phyloP scores from a whole-genome alignment of 2,113 vertebrate species.

The Casuarius casuarius region DNA sequence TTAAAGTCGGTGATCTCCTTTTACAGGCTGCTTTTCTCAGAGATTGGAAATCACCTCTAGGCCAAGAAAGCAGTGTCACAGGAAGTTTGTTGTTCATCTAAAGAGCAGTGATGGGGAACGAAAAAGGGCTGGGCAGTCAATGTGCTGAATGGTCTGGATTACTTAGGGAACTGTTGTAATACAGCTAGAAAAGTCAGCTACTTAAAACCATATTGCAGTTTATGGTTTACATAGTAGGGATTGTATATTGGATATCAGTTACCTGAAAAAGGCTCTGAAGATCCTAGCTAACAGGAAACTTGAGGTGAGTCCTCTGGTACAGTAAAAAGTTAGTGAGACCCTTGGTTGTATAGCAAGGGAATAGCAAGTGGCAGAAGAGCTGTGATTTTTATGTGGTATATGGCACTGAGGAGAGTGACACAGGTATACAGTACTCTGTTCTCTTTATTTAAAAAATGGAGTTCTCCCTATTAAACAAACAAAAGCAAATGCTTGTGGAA shows the following conservation, averaged over 20 bases:
- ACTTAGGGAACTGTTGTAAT: not conserved
- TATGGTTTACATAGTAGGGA: not conserved
- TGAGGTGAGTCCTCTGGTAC: not conserved
- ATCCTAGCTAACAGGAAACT: not conserved
- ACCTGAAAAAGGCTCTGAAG: not conserved
- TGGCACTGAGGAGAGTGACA: not conserved
- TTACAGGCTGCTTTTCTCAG: not conserved
- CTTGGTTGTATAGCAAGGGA: not conserved
- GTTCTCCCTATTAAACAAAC: not conserved
- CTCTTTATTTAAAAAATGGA: not conserved
- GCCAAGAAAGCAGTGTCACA: not conserved
- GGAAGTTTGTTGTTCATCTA: constrained; percentile 31
- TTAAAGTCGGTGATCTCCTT: constrained; percentile 6
- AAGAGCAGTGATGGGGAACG: not conserved
- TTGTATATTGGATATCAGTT: not conserved
- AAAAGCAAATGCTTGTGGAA: not conserved
- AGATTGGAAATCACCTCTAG: constrained; percentile 30
- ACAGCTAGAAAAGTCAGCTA: not conserved
- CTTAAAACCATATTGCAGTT: not conserved
- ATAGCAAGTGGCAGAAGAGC: not conserved
- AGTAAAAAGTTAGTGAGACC: not conserved
- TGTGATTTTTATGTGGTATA: not conserved
- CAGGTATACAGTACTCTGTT: not conserved
- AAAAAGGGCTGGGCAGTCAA: not conserved
- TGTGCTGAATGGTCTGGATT: not conserved